Percentiles rank a stretch among this genome's conserved stretches.
These are phyloP conservation scores for Palythoa heliodiscus DNA, from an alignment of 92 coral and sea anemone species.

Conservation along the genomic window DNA sequence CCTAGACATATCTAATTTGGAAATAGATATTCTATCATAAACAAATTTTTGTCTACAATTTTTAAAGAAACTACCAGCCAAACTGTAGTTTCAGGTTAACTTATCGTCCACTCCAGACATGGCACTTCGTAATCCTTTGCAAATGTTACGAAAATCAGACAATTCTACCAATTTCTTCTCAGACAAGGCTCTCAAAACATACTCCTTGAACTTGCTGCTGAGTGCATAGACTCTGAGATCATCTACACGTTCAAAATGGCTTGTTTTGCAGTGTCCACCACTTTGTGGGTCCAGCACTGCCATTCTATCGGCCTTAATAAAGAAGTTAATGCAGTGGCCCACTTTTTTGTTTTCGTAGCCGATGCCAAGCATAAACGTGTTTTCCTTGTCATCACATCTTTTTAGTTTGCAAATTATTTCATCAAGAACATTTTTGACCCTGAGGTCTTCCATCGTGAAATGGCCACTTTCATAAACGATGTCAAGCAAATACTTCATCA, in stretches of 20 bases:
- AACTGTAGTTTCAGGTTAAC: too few species aligned
- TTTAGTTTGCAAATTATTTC: not conserved
- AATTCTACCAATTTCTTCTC: too few species aligned
- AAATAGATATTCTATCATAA: too few species aligned
- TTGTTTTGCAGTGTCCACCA: not conserved
- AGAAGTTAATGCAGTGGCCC: slow-evolving; percentile 9
- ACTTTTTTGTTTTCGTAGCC: not conserved
- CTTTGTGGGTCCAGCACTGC: not conserved
- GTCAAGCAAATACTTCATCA: not conserved
- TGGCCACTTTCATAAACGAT: not conserved
- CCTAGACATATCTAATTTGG: too few species aligned
- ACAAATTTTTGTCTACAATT: too few species aligned
- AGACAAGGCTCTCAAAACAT: too few species aligned
- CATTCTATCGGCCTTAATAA: not conserved
- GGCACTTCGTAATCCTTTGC: too few species aligned
- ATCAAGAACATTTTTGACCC: not conserved
- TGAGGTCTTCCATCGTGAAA: not conserved
- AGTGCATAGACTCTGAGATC: not conserved
- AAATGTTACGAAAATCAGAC: too few species aligned
- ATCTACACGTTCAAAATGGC: not conserved
- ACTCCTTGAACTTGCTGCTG: too few species aligned
- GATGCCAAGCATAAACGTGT: not conserved
- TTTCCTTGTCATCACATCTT: not conserved
- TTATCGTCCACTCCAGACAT: too few species aligned
- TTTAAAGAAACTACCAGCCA: too few species aligned